Evolutionary conservation across 2,888 invertebrate genomes (phyloP).

Genomic region (Timema cristinae): DNA sequence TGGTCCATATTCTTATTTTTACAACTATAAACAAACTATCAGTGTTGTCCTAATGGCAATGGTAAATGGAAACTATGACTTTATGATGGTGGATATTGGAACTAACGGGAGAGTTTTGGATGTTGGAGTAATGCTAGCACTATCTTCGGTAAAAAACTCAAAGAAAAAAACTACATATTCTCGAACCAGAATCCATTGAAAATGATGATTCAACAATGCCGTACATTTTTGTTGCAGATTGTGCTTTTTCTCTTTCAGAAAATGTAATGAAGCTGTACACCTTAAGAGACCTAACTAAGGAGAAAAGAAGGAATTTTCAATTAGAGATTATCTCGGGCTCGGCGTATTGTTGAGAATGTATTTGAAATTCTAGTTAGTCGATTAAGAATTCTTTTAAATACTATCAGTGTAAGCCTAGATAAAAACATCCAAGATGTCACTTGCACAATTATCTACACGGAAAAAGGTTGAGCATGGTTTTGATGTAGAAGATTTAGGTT

Average conservation of each 20-base stretch:
- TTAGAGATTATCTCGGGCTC: background rate
- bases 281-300: background rate
- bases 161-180: background rate
- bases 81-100: too few species aligned
- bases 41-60: too few species aligned
- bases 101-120: too few species aligned
- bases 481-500: too few species aligned
- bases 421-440: background rate
- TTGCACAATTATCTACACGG: background rate
- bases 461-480: too few species aligned
- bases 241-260: background rate
- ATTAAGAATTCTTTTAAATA: background rate
- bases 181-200: background rate
- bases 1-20: too few species aligned
- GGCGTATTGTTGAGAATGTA: conserved; percentile 3
- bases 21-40: too few species aligned
- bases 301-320: conserved; percentile 11
- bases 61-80: too few species aligned
- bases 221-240: conserved; percentile 6
- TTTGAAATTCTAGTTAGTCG: background rate
- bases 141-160: too few species aligned
- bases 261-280: background rate
- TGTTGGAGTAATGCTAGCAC: too few species aligned
- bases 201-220: background rate
- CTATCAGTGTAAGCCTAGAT: background rate